phyloP scores from a whole-genome alignment of 1,140 invertebrate species.

The Lepidurus couesii region DNA sequence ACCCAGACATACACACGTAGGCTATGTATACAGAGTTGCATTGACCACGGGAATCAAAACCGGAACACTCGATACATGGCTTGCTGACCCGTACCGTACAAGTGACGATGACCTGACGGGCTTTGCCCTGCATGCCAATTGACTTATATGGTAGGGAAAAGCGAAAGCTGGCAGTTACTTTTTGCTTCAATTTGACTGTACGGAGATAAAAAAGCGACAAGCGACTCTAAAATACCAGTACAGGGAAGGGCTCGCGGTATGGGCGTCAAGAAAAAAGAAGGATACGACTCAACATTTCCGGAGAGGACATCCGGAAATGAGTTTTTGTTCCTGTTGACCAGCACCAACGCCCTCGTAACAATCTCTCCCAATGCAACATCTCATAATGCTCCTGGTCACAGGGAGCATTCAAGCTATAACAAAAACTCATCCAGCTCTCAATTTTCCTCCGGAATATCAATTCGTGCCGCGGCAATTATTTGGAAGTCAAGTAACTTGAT shows the following conservation, averaged over 20 bases:
- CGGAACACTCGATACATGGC: not conserved
- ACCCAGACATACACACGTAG: too few relatives aligned
- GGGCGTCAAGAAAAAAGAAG: not conserved
- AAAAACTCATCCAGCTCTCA: not conserved
- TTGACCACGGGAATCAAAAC: not conserved
- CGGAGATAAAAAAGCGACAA: not conserved
- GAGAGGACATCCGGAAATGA: conserved; percentile 5
- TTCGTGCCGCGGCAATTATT: conserved; percentile 2
- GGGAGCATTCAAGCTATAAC: too few relatives aligned
- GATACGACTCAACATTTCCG: not conserved
- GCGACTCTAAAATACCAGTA: not conserved
- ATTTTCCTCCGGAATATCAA: not conserved
- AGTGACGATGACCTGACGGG: not conserved
- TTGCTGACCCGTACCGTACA: not conserved
- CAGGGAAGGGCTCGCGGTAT: not conserved
- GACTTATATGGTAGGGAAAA: not conserved
- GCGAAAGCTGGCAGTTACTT: not conserved
- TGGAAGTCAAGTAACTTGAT: conserved; percentile 8
- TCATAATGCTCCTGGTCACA: not conserved
- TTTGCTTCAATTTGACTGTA: not conserved
- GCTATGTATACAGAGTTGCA: too few relatives aligned
- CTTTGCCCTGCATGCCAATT: not conserved
- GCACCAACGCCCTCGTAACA: not conserved
- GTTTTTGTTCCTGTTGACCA: conserved; percentile 14
- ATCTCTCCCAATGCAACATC: not conserved